Percentiles rank a stretch among this genome's conserved stretches.
Evolutionary conservation across 1,140 invertebrate species (phyloP).

Genomic region (Neotoxoptera formosana): DNA sequence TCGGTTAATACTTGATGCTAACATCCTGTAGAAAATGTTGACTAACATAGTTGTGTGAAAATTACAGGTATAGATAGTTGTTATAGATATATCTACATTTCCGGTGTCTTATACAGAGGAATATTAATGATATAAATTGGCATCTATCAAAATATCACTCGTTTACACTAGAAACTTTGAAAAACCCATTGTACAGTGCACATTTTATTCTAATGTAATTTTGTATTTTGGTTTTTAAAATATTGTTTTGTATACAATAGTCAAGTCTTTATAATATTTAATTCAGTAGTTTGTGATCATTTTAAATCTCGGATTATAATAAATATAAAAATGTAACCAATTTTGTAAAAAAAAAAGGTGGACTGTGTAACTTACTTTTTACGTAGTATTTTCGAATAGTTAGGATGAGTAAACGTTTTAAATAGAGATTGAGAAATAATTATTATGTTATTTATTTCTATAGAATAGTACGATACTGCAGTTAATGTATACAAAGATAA

Average conservation of each 20-base stretch:
- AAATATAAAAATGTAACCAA: too few species aligned
- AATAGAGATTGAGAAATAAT: background rate
- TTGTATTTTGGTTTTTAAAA: too few species aligned
- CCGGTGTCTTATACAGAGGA: too few species aligned
- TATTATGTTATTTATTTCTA: background rate
- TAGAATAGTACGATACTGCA: background rate
- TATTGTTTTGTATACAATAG: too few species aligned
- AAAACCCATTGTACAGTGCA: background rate
- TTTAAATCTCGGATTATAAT: too few species aligned
- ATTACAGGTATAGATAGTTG: background rate
- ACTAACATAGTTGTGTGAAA: background rate
- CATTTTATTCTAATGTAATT: too few species aligned
- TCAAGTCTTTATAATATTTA: too few species aligned
- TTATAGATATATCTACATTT: background rate
- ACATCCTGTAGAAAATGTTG: background rate
- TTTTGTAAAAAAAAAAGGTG: too few species aligned
- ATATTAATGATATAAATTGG: background rate
- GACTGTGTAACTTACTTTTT: background rate
- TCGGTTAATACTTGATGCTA: background rate
- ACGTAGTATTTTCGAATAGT: background rate
- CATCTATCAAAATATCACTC: background rate
- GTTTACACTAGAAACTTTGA: background rate
- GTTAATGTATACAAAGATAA: background rate
- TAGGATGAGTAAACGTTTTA: background rate
- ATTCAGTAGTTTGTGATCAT: too few species aligned